phyloP scores from a whole-genome alignment of 2,113 vertebrate genomes.

The Pampusana beccarii region DNA sequence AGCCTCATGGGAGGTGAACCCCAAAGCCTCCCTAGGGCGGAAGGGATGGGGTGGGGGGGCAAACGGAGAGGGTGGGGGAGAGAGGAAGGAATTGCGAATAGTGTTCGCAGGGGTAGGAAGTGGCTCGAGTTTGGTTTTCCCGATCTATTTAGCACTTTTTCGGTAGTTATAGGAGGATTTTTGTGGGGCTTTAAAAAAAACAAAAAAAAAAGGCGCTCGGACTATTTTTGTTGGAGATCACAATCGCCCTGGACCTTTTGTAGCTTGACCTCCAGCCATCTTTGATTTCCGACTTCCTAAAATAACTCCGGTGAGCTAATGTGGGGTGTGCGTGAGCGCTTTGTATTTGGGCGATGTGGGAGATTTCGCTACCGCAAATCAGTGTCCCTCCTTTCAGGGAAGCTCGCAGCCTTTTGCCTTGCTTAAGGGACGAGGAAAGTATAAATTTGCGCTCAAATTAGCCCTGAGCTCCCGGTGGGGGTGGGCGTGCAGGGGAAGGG shows the following conservation, averaged over 20 bases:
- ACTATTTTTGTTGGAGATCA: conserved; percentile 63
- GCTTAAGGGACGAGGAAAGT: not conserved
- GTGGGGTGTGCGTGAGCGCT: conserved; percentile 44
- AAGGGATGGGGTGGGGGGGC: not conserved
- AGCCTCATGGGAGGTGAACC: not conserved
- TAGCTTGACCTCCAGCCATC: conserved; percentile 87
- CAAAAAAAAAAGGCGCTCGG: not conserved
- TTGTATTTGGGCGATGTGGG: not conserved
- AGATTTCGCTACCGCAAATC: not conserved
- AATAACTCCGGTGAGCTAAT: conserved; percentile 76
- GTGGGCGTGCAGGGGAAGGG: not conserved
- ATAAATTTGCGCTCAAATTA: fast-evolving
- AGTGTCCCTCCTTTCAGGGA: not conserved
- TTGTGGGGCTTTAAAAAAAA: not conserved
- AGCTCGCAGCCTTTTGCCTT: not conserved
- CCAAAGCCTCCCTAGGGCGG: not conserved
- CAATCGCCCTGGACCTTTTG: conserved; percentile 78
- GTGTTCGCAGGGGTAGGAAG: not conserved
- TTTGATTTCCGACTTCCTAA: conserved; percentile 87
- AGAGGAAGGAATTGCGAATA: not conserved
- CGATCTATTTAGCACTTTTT: not conserved
- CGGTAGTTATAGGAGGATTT: not conserved
- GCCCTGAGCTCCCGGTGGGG: not conserved
- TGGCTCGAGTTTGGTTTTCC: not conserved
- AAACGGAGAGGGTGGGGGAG: not conserved